phyloP scores from a whole-genome alignment of 1,140 invertebrate species.

The Intoshia linei region DNA sequence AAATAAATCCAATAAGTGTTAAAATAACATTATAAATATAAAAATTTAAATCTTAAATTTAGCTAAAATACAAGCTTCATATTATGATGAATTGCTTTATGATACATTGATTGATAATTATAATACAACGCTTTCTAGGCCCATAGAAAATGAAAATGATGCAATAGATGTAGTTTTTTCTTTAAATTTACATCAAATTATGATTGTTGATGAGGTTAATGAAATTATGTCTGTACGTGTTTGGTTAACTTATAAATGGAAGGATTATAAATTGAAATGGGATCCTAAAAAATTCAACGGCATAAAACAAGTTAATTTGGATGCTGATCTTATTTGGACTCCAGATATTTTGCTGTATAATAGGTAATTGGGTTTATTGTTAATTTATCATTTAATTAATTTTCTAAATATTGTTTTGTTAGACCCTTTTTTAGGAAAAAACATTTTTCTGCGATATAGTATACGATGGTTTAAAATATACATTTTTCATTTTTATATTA shows the following conservation, averaged over 20 bases:
- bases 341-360: slow-evolving; percentile 95
- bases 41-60: too few relatives aligned
- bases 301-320: slow-evolving; percentile 63
- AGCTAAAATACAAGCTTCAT: not conserved
- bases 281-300: slow-evolving; percentile 88
- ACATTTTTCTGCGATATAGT: not conserved
- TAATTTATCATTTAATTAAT: too few relatives aligned
- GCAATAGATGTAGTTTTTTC: not conserved
- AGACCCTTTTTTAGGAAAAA: not conserved
- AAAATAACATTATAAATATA: too few relatives aligned
- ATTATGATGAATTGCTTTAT: not conserved
- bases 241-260: slow-evolving; percentile 28
- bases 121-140: not conserved
- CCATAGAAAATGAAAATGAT: not conserved
- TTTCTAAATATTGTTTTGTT: too few relatives aligned
- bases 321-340: slow-evolving; percentile 93
- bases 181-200: not conserved
- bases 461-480: not conserved
- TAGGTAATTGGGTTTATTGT: slow-evolving; percentile 75
- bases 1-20: too few relatives aligned
- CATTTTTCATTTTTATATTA: not conserved
- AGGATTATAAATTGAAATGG: slow-evolving; percentile 81
- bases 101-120: not conserved
- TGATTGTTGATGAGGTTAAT: not conserved
- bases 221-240: not conserved